Evolutionary conservation across 2,888 invertebrate species (phyloP), one percentile per base, ranked within the genome.

Genomic region (Drosophila subquinaria): DNA sequence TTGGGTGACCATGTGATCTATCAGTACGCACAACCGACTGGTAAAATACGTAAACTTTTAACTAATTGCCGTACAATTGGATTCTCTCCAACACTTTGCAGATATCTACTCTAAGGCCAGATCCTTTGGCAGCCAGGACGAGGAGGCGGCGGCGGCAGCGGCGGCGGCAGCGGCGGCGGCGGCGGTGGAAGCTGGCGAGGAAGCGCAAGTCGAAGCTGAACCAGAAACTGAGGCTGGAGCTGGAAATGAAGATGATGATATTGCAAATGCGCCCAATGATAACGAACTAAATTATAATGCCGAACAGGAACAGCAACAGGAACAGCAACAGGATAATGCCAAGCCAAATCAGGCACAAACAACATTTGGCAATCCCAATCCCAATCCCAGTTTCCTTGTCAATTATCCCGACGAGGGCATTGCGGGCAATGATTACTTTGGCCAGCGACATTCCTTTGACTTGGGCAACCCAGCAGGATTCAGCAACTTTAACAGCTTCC

Each of bases 81-180:
- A 82, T 91, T 89, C 84, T 90, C 92, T 81, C 92, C 84, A 78
- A 91, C 92, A 87, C 90, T 91, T 91, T 91, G 91, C 89, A 91
- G 92, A 89, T 91, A 90, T 70, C 81, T 91, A 72, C 83, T 91
- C 79, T 90, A 84, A 70, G 66, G 66, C 70, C 20, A 38, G 42
- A 57, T 79, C 43, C 43, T 27, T 51, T 9, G 69, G 38, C 2
- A n/a, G 8, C n/a, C n/a, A 40, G 13, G 64, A 69, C 30, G 79
- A 43, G 15, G 74, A 8, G 30, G 30, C 6, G 30, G 30, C 6
- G 30, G 8, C 30, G 30, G 30, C 63, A 17, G 69, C 61, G 57
- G 69, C 63, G 55, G 60, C 36, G 40, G 65, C n/a, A n/a, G n/a
- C 63, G 23, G 69, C 61, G 57, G 69, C 63, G 55, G 60, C 36